A percentile compares a stretch with the other conserved stretches of the same genome.
phyloP scores from a whole-genome alignment of 2,797 vertebrate species.

The Leptatherina wallacei region DNA sequence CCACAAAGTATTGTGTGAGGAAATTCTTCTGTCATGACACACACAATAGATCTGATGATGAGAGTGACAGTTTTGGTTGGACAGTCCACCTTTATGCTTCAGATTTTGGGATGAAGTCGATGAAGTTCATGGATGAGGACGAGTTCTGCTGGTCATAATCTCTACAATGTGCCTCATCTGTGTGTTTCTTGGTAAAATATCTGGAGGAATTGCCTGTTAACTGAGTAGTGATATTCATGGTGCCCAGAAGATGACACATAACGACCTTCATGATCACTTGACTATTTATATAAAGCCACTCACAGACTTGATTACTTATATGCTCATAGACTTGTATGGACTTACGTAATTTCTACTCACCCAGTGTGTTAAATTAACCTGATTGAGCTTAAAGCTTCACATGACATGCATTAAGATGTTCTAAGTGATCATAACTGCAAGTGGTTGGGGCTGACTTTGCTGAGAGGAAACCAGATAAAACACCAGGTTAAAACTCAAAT shows the following conservation, averaged over 20 bases:
- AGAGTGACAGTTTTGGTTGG: neutral
- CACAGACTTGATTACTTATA: neutral
- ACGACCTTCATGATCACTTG: neutral
- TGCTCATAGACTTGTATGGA: neutral
- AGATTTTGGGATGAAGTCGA: neutral
- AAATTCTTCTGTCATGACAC: neutral
- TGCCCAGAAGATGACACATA: neutral
- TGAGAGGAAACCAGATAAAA: neutral
- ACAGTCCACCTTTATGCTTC: neutral
- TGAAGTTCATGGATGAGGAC: too few species aligned
- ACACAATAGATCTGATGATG: neutral
- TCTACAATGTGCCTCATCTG: neutral
- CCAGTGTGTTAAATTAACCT: neutral
- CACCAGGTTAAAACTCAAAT: too few species aligned
- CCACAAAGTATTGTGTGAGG: constrained; percentile 28
- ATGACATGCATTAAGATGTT: neutral
- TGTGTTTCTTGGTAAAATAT: neutral
- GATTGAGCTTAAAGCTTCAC: neutral
- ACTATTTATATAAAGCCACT: neutral
- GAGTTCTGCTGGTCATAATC: neutral
- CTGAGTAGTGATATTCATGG: neutral
- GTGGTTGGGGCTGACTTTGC: too few species aligned
- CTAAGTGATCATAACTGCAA: too few species aligned
- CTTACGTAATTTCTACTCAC: neutral
- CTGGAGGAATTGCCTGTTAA: neutral